A percentile compares a stretch with the other conserved stretches of the same genome.
phyloP scores from a whole-genome alignment of 2,888 invertebrate genomes.

The Chymomyza amoena region DNA sequence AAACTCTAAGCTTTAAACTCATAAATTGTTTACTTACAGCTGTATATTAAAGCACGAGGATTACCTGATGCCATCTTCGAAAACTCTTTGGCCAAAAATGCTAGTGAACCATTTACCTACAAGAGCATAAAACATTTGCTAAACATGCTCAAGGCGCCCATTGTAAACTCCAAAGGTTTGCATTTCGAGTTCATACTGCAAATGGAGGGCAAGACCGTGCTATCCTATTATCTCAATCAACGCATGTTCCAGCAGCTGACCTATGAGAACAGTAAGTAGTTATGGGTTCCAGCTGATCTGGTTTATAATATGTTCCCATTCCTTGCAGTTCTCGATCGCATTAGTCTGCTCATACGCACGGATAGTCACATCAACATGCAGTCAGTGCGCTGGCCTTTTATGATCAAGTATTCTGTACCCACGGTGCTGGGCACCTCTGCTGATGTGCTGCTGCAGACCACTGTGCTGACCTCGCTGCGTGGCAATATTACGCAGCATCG shows the following conservation, averaged over 20 bases:
- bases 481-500: conserved; percentile 84
- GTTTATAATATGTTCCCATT: neutral
- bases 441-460: conserved; percentile 79
- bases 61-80: conserved; percentile 79
- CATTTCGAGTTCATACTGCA: conserved; percentile 85
- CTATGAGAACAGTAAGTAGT: conserved; percentile 82
- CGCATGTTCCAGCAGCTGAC: conserved; percentile 83
- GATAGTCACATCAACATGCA: conserved; percentile 83
- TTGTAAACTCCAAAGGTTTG: conserved; percentile 79
- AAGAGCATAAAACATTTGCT: conserved; percentile 80
- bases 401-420: conserved; percentile 80
- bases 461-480: conserved; percentile 82
- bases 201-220: conserved; percentile 84
- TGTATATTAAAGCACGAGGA: conserved; percentile 81
- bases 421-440: conserved; percentile 81
- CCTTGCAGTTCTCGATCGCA: conserved; percentile 80
- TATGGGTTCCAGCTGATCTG: neutral
- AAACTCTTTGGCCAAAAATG: conserved; percentile 77
- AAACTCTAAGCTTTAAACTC: neutral
- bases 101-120: conserved; percentile 80
- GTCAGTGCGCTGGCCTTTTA: conserved; percentile 81
- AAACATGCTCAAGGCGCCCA: conserved; percentile 79
- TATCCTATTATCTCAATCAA: conserved; percentile 84
- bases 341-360: conserved; percentile 81
- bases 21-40: conserved; percentile 74